Base-by-base conservation (phyloP, 1,140 invertebrate species). In the Contarinia nasturtii region DNA sequence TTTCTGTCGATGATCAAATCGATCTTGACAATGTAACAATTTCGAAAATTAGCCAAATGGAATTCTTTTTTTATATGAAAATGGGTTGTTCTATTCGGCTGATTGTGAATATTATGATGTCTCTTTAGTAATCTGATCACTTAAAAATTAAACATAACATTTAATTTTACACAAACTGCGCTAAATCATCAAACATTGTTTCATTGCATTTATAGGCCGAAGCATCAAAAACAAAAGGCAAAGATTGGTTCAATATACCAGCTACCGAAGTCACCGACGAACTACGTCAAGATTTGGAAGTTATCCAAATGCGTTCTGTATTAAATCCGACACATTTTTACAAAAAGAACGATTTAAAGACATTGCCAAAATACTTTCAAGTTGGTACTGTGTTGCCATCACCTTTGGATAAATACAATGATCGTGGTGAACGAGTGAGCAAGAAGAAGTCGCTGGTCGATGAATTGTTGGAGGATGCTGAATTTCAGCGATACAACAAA, bases 241-340 rank as follows among this genome's bases (percentile, higher is more conserved):
- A 74, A 1, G 70, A 75, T 46, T 96, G 93, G 93, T 95, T 79
- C 61, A 74, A 88, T 57, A 69, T 97, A 65, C 75, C 78, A 37
- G 83, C 84, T 1, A 79, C 87, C 43, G 88, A 94, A 61, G 59
- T 95, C 51, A 93, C 86, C 0, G 80, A 89, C 19, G 88, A 95
- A 62, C 60, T 82, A 5, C 82, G 82, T 59, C 80, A 82, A 57
- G 90, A 96, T 63, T 68, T 97, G 7, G 74, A 86, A 66, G 64
- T 94, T 4, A 61, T 98, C 1, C 80, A 86, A 66, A 93, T 96
- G 89, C 76, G 93, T 58, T 82, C 83, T n/a, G 83, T 76, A 5
- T 66, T 96, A 2, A 83, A 97, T 70, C 82, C 87, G 0, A 94
- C 93, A 64, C 77, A 77, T 46, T 95, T 95, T 58, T 96, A 94